Evolutionary conservation across 2,113 vertebrate species (phyloP).

Genomic region (Myrmecophaga tridactyla): DNA sequence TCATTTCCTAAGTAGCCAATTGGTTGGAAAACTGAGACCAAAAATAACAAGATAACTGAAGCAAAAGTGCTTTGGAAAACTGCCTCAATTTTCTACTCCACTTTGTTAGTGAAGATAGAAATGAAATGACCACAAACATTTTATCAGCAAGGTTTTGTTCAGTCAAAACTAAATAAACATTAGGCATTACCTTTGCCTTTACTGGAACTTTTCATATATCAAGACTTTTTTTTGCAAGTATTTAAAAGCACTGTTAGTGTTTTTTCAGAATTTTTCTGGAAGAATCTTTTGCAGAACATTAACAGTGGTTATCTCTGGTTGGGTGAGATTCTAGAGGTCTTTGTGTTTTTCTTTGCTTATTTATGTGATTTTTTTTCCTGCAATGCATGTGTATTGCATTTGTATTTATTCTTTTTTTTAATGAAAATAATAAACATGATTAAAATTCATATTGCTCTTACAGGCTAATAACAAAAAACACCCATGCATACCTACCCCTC

Average conservation of each 20-base stretch:
- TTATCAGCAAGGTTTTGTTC: neutral
- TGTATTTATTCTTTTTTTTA: constrained; percentile 23
- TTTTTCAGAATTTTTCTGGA: neutral
- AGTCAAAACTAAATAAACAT: neutral
- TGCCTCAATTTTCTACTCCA: neutral
- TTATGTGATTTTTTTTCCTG: neutral
- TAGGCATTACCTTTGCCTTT: neutral
- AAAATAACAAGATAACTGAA: neutral
- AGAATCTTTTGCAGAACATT: neutral
- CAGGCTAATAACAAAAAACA: no score
- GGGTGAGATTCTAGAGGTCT: neutral
- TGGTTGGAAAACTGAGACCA: neutral
- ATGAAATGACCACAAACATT: neutral
- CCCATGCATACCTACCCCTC: no score
- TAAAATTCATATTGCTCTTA: no score
- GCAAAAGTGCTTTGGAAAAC: neutral
- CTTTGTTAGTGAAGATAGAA: neutral
- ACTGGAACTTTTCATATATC: neutral
- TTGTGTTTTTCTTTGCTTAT: neutral
- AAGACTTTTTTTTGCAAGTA: neutral
- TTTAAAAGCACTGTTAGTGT: neutral
- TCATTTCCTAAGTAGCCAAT: neutral
- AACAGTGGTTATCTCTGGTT: neutral
- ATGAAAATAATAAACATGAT: neutral
- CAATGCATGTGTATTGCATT: neutral